Base-by-base conservation (phyloP, 2,888 invertebrate species). In the Erebia ligea region DNA sequence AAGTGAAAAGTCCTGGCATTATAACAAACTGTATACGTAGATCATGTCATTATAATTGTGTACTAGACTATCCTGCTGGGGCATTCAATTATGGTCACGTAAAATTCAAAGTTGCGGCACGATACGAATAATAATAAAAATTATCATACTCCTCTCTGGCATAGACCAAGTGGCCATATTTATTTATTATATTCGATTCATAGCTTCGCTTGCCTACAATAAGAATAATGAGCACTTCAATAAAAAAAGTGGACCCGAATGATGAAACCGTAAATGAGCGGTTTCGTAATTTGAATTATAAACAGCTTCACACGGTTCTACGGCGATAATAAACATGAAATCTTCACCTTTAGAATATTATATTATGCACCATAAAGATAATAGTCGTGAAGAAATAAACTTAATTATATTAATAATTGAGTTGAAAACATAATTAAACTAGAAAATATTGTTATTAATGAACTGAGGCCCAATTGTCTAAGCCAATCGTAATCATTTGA, bases 401-500 rank as follows among this genome's bases (percentile, higher is more conserved):
- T 11, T 34, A 9, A 52, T 15, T 52, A 10, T 45, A 13, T 45
- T 25, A 52, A 52, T 25, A 52, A 52, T 52, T 52, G 8, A 52
- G 10, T 64, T 50, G n/a, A 85, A 86, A 88, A 89, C 84, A 83
- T 85, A 89, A 90, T 90, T 89, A 87, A 87, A 87, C 81, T 79
- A 84, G 84, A 87, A 82, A 59, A 8, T 34, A 8, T 40, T 2
- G 80, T 59, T 64, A 64, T 40, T 42, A 59, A 56, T 68, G 65
- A 48, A 66, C 54, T n/a, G n/a, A n/a, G n/a, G n/a, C n/a, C n/a
- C n/a, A n/a, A n/a, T n/a, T n/a, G n/a, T n/a, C n/a, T n/a, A n/a
- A n/a, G n/a, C n/a, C n/a, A n/a, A n/a, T n/a, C n/a, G n/a, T n/a
- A n/a, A n/a, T n/a, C n/a, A n/a, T n/a, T n/a, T n/a, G n/a, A n/a